Evolutionary conservation across 2,113 vertebrate species (phyloP), one percentile per base, ranked within the genome.

Genomic region (Cavia aperea): DNA sequence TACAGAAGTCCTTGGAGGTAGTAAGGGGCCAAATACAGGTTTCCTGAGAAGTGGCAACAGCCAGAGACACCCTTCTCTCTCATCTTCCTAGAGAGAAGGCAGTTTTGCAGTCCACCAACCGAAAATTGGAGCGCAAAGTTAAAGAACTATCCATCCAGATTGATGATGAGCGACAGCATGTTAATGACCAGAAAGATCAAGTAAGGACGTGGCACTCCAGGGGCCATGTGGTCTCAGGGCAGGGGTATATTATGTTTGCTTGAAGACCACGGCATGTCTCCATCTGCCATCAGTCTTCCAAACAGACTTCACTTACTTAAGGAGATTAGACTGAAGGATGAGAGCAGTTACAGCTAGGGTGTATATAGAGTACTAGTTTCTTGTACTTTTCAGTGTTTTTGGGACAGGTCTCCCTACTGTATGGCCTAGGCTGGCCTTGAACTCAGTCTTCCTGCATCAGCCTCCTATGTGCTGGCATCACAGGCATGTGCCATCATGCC

Each of bases 111-210:
- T 98, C 98, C 0, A 98, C 98, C 63, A 99, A 98, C 84, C 98
- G 99, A 23, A 99, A 99, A 51, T 96, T 99, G 96, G 99, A 99
- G 96, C 97, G 99, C 92, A 99, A 98, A 93, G 97, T 99, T 46
- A 99, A 99, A 96, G 99, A 99, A 21, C 96, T 99, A 62, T 98
- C 96, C 93, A 98, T 99, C 95, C 98, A 98, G 54, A 97, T 99
- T 51, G 99, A 99, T 2, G 99, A 99, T 4, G 99, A 99, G 95
- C 97, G 98, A 93, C 98, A 99, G 43, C 97, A 98, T 1, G 97
- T 98, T 91, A 97, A 95, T 3, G 98, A 99, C 89, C 99, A 99
- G 97, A 98, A 98, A 96, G 99, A 99, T 96, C 99, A 99, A 98
- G 99, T 99, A 93, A 72, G 95, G 16, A 36, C 60, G 4, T 0